phyloP scores from a whole-genome alignment of 1,140 invertebrate genomes.

The Cydia fagiglandana region DNA sequence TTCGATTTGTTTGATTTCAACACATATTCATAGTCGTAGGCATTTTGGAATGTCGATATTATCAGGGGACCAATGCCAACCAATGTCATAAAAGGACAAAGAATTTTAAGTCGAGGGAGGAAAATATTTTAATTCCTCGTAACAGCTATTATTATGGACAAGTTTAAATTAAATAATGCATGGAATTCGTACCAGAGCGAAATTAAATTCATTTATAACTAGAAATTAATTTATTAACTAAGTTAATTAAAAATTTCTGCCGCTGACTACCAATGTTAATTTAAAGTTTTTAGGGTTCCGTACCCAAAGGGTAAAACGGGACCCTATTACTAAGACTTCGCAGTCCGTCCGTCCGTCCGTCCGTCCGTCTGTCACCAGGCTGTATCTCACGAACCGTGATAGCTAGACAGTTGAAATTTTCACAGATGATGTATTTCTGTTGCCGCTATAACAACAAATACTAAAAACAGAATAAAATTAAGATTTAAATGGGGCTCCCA shows the following conservation, averaged over 20 bases:
- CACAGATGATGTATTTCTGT: no score
- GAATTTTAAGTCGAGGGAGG: background rate
- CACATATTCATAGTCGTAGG: background rate
- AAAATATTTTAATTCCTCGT: background rate
- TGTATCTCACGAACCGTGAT: no score
- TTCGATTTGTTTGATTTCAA: conserved; percentile 29
- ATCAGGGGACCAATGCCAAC: background rate
- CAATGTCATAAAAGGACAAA: background rate
- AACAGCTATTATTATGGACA: background rate
- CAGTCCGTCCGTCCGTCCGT: no score
- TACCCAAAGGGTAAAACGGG: no score
- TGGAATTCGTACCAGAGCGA: background rate
- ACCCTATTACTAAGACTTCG: no score
- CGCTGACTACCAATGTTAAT: background rate
- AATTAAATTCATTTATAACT: background rate
- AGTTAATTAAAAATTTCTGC: conserved; percentile 5
- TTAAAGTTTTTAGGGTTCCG: background rate
- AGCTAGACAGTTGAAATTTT: no score
- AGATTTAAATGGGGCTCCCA: no score
- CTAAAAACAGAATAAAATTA: no score
- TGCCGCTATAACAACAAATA: no score
- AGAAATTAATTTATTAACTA: background rate
- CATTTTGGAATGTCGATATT: conserved; percentile 8
- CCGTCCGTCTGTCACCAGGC: no score
- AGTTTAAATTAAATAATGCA: conserved; percentile 11